Evolutionary conservation across 2,888 invertebrate species (phyloP), one percentile per base, ranked within the genome.

Genomic region (Ametastegia equiseti): DNA sequence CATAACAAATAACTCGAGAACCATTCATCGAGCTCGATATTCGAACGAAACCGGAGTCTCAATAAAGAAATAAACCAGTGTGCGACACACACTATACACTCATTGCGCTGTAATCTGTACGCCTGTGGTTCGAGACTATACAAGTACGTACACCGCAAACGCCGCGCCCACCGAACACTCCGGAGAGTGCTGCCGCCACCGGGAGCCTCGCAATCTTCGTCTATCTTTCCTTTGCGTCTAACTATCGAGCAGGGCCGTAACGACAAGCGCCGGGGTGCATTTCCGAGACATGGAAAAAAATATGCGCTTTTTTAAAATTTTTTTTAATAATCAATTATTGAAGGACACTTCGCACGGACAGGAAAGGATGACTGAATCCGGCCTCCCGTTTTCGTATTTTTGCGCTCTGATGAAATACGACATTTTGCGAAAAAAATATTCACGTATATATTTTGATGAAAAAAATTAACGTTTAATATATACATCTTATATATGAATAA

Each of bases 1-100:
- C 85, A 83, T 83, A 85, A 83, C 84, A 84, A 82, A 86, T 88
- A 89, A 88, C 84, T 85, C 87, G 86, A 83, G 85, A 83, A 81
- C 80, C 75, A 80, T 83, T 81, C 83, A 84, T 85, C 80, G 83
- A 83, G 85, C 83, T 84, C 86, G 86, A 87, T 88, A 87, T 75
- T 54, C 33, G 19, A 75, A 75, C 54, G 50, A 71, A 54, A 75
- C n/a, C 36, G n/a, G 33, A 45, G 75, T 30, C n/a, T n/a, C 54
- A 54, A 36, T 50, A 54, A 54, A 36, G 75, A 36, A 54, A 54
- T 33, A 54, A 47, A 47, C 39, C 65, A 67, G 65, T 67, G 65
- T 50, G 30, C 54, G 36, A 54, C 75, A 75, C 75, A 75, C 75
- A 75, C 75, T 75, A 75, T 54, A 75, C 75, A 75, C 33, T 54